These are phyloP conservation scores for human (Homo sapiens) DNA, from an alignment of 2,113 vertebrate species.

Conservation along the genomic window GRCh38 chr13:43574001-43574500, in stretches of 20 bases:
- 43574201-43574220: slow-evolving; percentile 80
- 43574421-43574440: accelerated
- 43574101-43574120: slow-evolving; percentile 79
- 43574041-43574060: slow-evolving; percentile 86
- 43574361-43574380: not conserved
- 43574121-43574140: slow-evolving; percentile 85
- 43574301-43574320: slow-evolving; percentile 73
- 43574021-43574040: slow-evolving; percentile 82
- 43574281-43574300: slow-evolving; percentile 60
- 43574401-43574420: not conserved
- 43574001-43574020: slow-evolving; percentile 54
- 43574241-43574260: slow-evolving; percentile 64
- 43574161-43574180: slow-evolving; percentile 82
- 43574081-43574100: slow-evolving; percentile 81
- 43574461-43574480: not conserved
- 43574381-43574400: not conserved
- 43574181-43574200: slow-evolving; percentile 77
- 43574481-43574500: not conserved
- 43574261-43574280: slow-evolving; percentile 66
- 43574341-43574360: not conserved
- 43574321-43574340: not conserved
- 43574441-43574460: not conserved
- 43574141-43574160: slow-evolving; percentile 76
- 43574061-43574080: slow-evolving; percentile 81
- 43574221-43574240: slow-evolving; percentile 82